Percentiles rank a stretch among this genome's conserved stretches.
phyloP scores from a whole-genome alignment of 2,888 invertebrate genomes.

The Salticus scenicus region DNA sequence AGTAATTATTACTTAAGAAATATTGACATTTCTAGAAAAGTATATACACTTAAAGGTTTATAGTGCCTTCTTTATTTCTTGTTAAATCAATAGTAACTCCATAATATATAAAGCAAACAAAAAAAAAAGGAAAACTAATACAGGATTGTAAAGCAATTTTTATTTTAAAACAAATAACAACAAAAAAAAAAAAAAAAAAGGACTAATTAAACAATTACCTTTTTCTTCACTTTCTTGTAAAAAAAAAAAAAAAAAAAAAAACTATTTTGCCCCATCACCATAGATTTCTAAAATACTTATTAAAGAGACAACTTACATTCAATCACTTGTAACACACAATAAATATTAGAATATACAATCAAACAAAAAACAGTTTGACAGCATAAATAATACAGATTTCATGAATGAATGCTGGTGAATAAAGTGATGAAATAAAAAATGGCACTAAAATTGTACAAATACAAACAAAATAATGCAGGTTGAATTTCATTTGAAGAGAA shows the following conservation, averaged over 20 bases:
- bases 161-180: slow-evolving; percentile 48
- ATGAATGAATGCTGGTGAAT: slow-evolving; percentile 24
- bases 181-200: slow-evolving; percentile 39
- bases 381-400: slow-evolving; percentile 47
- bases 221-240: background rate
- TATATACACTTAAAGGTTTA: no score
- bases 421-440: background rate
- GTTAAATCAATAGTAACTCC: no score
- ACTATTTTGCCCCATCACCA: slow-evolving; percentile 40
- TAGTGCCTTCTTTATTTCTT: no score
- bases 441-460: slow-evolving; percentile 8
- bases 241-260: slow-evolving; percentile 17
- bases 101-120: no score
- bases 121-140: background rate
- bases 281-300: background rate
- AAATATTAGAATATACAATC: slow-evolving; percentile 28
- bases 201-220: slow-evolving; percentile 20
- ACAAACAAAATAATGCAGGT: background rate
- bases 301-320: background rate
- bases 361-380: slow-evolving; percentile 16
- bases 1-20: no score
- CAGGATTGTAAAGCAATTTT: slow-evolving; percentile 34
- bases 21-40: no score
- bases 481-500: background rate
- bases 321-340: slow-evolving; percentile 21